Base-by-base conservation (phyloP, 2,113 vertebrate species). In the Odontophorus gujanensis region DNA sequence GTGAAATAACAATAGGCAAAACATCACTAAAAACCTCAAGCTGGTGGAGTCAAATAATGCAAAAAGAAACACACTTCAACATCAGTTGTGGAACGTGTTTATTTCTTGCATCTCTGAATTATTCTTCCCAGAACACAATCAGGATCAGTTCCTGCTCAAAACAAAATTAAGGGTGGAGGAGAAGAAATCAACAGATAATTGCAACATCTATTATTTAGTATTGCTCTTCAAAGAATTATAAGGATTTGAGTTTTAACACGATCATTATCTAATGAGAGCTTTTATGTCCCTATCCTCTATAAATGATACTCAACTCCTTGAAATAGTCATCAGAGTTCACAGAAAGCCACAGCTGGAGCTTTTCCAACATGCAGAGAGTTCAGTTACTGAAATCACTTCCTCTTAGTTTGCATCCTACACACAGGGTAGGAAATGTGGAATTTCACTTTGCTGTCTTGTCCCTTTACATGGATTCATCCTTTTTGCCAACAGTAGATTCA, bases 301-400 rank as follows among this genome's bases (percentile, higher is more conserved):
- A 58, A 92, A 81, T 19, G 63, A 28, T 78, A 67, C 30, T 74
- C 83, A 43, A 83, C 38, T 84, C 14, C 69, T 83, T 75, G 59
- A 91, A 87, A 81, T 32, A 78, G 40, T 38, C 42, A 50, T 63
- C 75, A 34, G 53, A 85, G 42, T 34, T 81, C 38, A 73, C 11
- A 84, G 78, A 86, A 90, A 86, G 24, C 11, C 53, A 78, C 69
- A 86, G 51, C 53, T 90, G 69, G 38, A 90, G 22, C 47, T 86
- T 69, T 58, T 86, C 40, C 66, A 63, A 47, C 8, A 40, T 9
- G 63, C 11, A 63, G 30, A 85, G 42, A 1, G 4, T 63, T 83
- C 76, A 86, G 55, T 86, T 89, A 68, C 66, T 75, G 90, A 90
- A 94, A 81, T 51, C 47, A 61, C 43, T 90, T 96, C 65, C 76